Percentiles rank a stretch among this genome's conserved stretches.
Conservation (phyloP, 2,797 vertebrate species). For the Urocyon cinereoargenteus region DNA sequence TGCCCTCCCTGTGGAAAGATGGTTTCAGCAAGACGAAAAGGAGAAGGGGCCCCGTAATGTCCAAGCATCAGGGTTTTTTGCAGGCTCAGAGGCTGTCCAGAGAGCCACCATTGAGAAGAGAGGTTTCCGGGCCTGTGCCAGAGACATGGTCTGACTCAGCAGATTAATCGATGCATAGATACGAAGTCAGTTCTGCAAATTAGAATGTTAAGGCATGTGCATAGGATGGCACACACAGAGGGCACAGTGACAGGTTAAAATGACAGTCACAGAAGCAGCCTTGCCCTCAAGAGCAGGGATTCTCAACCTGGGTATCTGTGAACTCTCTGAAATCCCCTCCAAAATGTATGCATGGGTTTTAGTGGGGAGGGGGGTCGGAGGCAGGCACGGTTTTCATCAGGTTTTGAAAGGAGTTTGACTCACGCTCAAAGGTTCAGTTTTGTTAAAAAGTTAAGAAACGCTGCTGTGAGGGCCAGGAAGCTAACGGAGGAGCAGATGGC, state of each 20-base stretch:
- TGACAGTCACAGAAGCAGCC: not conserved
- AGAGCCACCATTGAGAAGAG: not conserved
- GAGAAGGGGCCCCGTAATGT: accelerated
- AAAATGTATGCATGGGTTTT: not conserved
- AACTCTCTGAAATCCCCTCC: not conserved
- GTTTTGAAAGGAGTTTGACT: not conserved
- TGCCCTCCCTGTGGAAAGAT: not conserved
- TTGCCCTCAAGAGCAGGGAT: not conserved
- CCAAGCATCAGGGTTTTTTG: not conserved
- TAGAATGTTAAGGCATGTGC: not conserved
- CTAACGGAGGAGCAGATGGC: accelerated
- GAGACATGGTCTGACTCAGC: accelerated
- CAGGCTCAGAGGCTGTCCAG: not conserved
- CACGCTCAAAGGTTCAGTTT: not conserved
- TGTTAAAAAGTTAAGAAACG: not conserved
- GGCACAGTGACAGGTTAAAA: not conserved
- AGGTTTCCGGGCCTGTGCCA: not conserved
- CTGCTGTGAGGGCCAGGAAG: not conserved
- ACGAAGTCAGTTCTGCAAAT: not conserved
- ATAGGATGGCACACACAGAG: accelerated
- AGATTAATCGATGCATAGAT: accelerated
- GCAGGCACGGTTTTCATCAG: not conserved
- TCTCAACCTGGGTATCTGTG: accelerated
- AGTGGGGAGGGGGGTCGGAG: too few relatives aligned
- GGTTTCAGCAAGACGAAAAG: not conserved